phyloP scores from a whole-genome alignment of 2,888 invertebrate species.

The Leptopilina drosophilae region DNA sequence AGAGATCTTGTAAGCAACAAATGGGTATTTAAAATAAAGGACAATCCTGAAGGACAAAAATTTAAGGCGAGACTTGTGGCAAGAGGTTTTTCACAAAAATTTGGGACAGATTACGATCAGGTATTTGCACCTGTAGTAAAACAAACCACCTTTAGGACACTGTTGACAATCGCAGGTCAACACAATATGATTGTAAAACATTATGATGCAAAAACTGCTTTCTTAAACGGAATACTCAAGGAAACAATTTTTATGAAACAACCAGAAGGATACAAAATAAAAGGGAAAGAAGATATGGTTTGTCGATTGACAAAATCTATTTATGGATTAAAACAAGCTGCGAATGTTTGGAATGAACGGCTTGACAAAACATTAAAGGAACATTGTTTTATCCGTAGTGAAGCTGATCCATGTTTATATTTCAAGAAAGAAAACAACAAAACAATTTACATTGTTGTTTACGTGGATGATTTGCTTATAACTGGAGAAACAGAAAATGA shows the following conservation, averaged over 20 bases:
- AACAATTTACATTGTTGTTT: constrained; percentile 14
- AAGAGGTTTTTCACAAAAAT: constrained; percentile 52
- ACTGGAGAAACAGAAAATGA: not conserved
- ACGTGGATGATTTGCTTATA: constrained; percentile 39
- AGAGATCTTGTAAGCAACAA: constrained; percentile 51
- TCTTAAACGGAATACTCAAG: constrained; percentile 58
- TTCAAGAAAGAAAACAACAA: not conserved
- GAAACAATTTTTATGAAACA: constrained; percentile 57
- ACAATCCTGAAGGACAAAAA: constrained; percentile 47
- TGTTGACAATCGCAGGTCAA: constrained; percentile 56
- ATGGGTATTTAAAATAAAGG: constrained; percentile 57
- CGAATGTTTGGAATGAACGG: not conserved
- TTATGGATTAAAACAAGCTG: too few relatives aligned
- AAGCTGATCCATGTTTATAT: constrained; percentile 31
- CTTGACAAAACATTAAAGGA: not conserved
- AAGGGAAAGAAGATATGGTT: constrained; percentile 19
- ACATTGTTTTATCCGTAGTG: constrained; percentile 27
- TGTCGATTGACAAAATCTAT: not conserved
- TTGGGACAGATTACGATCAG: constrained; percentile 58
- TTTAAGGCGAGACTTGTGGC: constrained; percentile 49
- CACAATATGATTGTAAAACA: constrained; percentile 48
- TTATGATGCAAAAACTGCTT: constrained; percentile 62
- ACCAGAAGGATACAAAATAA: constrained; percentile 51
- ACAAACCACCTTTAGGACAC: constrained; percentile 56
- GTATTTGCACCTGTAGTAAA: constrained; percentile 62